These are phyloP conservation scores for Miopithecus talapoin DNA, from an alignment of 2,797 vertebrate species.

Conservation along the genomic window DNA sequence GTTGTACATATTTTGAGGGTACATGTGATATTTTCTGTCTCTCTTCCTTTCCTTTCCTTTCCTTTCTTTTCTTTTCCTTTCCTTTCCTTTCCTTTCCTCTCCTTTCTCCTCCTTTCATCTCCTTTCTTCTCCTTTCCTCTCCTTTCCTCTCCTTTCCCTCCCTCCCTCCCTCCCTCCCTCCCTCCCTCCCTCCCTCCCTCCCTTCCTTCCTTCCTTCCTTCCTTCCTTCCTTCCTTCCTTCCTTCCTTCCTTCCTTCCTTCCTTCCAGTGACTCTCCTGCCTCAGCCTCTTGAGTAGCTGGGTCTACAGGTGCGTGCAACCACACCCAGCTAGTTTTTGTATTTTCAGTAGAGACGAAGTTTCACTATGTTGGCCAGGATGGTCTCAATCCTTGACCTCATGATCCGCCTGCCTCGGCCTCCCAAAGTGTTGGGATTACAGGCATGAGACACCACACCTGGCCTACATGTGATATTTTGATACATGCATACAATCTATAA, in stretches of 20 bases:
- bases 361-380: not conserved
- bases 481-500: not conserved
- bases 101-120: too few species aligned
- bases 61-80: fast-evolving
- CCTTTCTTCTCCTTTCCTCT: too few species aligned
- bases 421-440: too few species aligned
- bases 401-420: not conserved
- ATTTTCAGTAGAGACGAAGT: not conserved
- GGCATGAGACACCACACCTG: too few species aligned
- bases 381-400: not conserved
- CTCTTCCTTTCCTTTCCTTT: too few species aligned
- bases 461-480: not conserved
- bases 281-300: not conserved
- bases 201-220: fast-evolving
- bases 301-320: not conserved
- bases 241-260: too few species aligned
- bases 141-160: too few species aligned
- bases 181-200: fast-evolving
- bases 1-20: not conserved
- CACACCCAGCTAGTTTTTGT: not conserved
- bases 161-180: too few species aligned
- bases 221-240: too few species aligned
- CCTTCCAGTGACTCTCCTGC: not conserved
- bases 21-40: not conserved
- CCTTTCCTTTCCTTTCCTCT: fast-evolving